Evolutionary conservation across 2,888 invertebrate species (phyloP).

Genomic region (Agriotes lineatus): DNA sequence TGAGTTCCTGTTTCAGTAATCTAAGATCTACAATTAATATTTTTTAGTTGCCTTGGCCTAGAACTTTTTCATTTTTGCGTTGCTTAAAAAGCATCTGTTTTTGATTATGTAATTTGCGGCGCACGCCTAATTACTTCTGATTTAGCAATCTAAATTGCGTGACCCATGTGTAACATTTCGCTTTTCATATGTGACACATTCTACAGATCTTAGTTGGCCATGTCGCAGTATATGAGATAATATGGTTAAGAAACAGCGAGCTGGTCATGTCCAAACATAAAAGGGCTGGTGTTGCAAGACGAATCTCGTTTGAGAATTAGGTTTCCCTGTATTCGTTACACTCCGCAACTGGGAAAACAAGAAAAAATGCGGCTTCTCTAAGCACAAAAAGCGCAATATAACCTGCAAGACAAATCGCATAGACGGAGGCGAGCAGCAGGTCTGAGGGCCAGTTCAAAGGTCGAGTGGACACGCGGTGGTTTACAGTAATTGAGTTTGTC

Average conservation of each 20-base stretch:
- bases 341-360: conserved; percentile 14
- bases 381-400: conserved; percentile 40
- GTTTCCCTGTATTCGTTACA: conserved; percentile 23
- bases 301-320: conserved; percentile 23
- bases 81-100: too few relatives aligned
- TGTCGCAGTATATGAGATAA: background rate
- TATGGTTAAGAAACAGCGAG: background rate
- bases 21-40: too few relatives aligned
- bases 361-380: conserved; percentile 24
- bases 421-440: conserved; percentile 31
- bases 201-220: too few relatives aligned
- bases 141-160: too few relatives aligned
- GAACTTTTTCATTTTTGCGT: too few relatives aligned
- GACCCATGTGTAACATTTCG: too few relatives aligned
- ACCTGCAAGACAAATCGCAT: conserved; percentile 40
- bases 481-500: conserved; percentile 62
- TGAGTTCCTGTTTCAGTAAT: too few relatives aligned
- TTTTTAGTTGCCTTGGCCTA: too few relatives aligned
- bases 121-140: too few relatives aligned
- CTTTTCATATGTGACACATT: too few relatives aligned
- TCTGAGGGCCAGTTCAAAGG: conserved; percentile 57
- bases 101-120: too few relatives aligned
- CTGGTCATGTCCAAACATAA: background rate
- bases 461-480: conserved; percentile 61
- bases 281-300: background rate